phyloP scores from a whole-genome alignment of 1,140 invertebrate species.

The Dreissena polymorpha region DNA sequence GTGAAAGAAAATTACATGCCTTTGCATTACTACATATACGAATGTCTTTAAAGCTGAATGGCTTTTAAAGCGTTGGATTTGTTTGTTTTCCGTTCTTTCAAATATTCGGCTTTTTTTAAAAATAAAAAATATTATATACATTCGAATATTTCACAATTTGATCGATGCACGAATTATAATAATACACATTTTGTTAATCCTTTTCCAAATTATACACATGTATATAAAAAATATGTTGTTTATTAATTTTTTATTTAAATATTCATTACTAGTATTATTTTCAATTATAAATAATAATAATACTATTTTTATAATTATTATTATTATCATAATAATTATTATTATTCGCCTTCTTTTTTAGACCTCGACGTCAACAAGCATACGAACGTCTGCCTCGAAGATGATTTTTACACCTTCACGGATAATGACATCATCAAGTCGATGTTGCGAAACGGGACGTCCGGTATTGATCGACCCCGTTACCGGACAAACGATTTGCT shows the following conservation, averaged over 20 bases:
- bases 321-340: constrained; percentile 8
- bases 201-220: neutral
- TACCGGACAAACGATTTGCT: constrained; percentile 37
- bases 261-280: neutral
- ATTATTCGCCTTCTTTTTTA: neutral
- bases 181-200: neutral
- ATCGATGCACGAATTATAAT: too few relatives aligned
- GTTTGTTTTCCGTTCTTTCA: too few relatives aligned
- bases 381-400: constrained; percentile 38
- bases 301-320: neutral
- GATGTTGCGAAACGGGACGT: constrained; percentile 52
- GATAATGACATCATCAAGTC: constrained; percentile 10
- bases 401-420: constrained; percentile 8
- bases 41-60: too few relatives aligned
- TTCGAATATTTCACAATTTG: too few relatives aligned
- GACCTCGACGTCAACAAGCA: constrained; percentile 22
- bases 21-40: too few relatives aligned
- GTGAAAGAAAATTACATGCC: too few relatives aligned
- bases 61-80: too few relatives aligned
- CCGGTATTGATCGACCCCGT: constrained; percentile 47
- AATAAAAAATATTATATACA: too few relatives aligned
- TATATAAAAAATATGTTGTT: neutral
- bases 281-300: neutral
- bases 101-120: too few relatives aligned
- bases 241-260: neutral